Base-by-base conservation (phyloP, 2,113 vertebrate species). In the Ameiurus melas region DNA sequence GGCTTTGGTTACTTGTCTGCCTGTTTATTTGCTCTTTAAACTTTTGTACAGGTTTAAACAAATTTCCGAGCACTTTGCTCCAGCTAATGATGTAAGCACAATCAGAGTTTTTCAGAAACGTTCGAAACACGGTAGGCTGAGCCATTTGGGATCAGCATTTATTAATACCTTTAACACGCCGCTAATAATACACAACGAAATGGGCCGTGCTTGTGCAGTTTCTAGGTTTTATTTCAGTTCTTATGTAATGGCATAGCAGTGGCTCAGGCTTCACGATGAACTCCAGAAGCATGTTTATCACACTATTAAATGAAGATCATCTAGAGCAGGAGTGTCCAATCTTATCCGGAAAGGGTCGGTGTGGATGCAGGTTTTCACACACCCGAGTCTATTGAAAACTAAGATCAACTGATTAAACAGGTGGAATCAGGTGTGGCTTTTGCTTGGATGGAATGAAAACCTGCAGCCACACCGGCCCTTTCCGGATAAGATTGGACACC, bases 31-130 rank as follows among this genome's bases (percentile, higher is more conserved):
- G 70, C 25, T 79, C 16, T 79, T 51, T 86, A 33, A 83, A 58
- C 83, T 77, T 90, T 84, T 89, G 51, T 83, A 89, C 68, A 83
- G 81, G 57, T 58, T 70, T 73, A 66, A 77, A 73, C 43, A 17
- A 70, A 88, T 84, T 60, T 85, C 36, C 20, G 36, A 57, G 86
- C 47, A 53, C 70, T 88, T 87, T 86, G 64, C 85, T 86, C 64
- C 68, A 80, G 47, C 85, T 60, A 36, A 85, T 53, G 55, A 71
- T n/a, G 68, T 87, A 84, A 91, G 88, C 88, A 91, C 90, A 90
- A 87, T 89, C 90, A 81, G 36, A 39, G 20, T 57, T 78, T 73
- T 30, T 83, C 39, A 22, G 51, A 68, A 53, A 33, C 64, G 1
- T 51, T 22, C n/a, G 33, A 68, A 27, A 30, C n/a, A 19, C 1